Percentiles rank a stretch among this genome's conserved stretches.
Evolutionary conservation across 2,797 vertebrate species (phyloP).

Genomic region (Apogon hyalosoma): DNA sequence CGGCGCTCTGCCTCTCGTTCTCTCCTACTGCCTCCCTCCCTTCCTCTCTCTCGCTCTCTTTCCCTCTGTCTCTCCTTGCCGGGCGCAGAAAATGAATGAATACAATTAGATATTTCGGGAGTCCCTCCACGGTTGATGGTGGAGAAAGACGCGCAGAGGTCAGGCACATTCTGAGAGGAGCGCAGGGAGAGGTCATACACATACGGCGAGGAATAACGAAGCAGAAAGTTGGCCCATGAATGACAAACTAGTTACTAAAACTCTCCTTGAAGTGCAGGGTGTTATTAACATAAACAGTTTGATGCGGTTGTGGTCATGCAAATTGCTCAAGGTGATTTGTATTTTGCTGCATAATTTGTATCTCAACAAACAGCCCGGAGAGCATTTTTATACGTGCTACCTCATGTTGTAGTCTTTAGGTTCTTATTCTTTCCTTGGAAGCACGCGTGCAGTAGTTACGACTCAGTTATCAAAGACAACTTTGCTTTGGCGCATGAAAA

Average conservation of each 20-base stretch:
- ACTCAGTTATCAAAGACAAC: constrained; percentile 10
- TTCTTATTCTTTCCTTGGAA: constrained; percentile 27
- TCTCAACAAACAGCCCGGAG: constrained; percentile 35
- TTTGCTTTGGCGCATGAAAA: constrained; percentile 31
- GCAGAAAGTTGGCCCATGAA: constrained; percentile 68
- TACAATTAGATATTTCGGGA: constrained; percentile 88
- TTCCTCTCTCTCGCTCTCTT: too few relatives aligned
- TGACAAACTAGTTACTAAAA: constrained; percentile 62
- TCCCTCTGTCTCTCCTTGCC: constrained; percentile 75
- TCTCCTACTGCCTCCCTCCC: constrained; percentile 52
- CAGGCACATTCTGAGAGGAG: constrained; percentile 58
- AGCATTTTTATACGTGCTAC: constrained; percentile 10
- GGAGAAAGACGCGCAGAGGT: constrained; percentile 71
- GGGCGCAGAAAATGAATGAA: constrained; percentile 87
- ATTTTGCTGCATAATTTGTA: constrained; percentile 51
- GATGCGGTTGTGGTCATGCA: constrained; percentile 57
- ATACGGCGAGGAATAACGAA: constrained; percentile 58
- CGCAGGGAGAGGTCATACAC: constrained; percentile 65
- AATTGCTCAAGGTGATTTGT: constrained; percentile 60
- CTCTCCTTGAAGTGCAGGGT: constrained; percentile 62
- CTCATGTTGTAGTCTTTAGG: constrained; percentile 1
- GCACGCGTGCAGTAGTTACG: not conserved
- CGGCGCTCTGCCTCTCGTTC: constrained; percentile 36
- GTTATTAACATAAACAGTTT: constrained; percentile 61
- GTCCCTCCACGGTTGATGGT: constrained; percentile 65